Percentiles rank a stretch among this genome's conserved stretches.
phyloP scores from a whole-genome alignment of 2,797 vertebrate species.

The Sebastes itinus region DNA sequence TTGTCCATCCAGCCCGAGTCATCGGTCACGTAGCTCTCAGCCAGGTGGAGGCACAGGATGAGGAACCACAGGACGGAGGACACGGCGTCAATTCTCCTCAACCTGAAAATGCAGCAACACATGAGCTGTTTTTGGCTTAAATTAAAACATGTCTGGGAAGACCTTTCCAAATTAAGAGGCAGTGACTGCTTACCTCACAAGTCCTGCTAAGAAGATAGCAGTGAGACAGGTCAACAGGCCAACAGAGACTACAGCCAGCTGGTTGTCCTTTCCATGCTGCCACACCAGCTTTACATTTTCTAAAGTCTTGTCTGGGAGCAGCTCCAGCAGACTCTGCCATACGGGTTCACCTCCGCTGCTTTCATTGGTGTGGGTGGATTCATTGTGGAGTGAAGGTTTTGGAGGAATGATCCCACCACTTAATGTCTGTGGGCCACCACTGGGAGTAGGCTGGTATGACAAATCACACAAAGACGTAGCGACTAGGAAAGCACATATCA shows the following conservation, averaged over 20 bases:
- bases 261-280: slow-evolving; percentile 87
- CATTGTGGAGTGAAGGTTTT: slow-evolving; percentile 57
- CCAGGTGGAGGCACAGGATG: slow-evolving; percentile 86
- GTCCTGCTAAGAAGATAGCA: slow-evolving; percentile 89
- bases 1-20: slow-evolving; percentile 86
- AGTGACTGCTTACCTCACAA: slow-evolving; percentile 82
- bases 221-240: slow-evolving; percentile 90
- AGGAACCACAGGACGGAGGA: slow-evolving; percentile 91
- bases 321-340: slow-evolving; percentile 82
- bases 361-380: slow-evolving; percentile 34
- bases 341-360: slow-evolving; percentile 24
- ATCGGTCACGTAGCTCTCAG: slow-evolving; percentile 80
- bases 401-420: slow-evolving; percentile 57
- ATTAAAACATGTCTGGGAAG: neutral
- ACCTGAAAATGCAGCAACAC: slow-evolving; percentile 73
- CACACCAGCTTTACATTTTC: slow-evolving; percentile 80
- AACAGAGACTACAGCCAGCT: slow-evolving; percentile 82
- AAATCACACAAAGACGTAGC: slow-evolving; percentile 75
- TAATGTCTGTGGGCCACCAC: slow-evolving; percentile 32
- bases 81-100: slow-evolving; percentile 92
- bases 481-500: slow-evolving; percentile 88
- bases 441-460: slow-evolving; percentile 49
- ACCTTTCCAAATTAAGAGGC: neutral
- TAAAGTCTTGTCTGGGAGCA: slow-evolving; percentile 80
- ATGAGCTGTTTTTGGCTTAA: neutral